These are phyloP conservation scores for Muscicapa comitata DNA, from an alignment of 2,797 vertebrate genomes.

Conservation along the genomic window DNA sequence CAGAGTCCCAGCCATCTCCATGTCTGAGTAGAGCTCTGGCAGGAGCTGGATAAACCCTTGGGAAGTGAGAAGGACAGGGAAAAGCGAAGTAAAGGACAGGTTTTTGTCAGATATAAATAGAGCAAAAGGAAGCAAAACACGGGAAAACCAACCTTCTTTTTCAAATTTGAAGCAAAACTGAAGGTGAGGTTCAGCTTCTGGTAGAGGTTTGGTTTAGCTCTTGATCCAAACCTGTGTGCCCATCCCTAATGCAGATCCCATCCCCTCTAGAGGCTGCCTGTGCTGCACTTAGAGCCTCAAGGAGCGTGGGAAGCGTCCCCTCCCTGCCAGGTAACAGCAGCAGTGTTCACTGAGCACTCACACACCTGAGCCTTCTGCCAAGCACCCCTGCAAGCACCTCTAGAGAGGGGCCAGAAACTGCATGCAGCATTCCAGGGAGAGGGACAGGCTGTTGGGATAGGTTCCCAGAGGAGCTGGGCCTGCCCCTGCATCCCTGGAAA, in stretches of 20 bases:
- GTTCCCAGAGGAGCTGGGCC: neutral
- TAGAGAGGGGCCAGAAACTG: neutral
- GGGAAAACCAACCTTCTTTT: neutral
- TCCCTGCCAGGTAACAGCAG: neutral
- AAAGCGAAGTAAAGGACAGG: neutral
- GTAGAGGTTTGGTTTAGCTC: slow-evolving; percentile 33
- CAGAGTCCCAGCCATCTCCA: neutral
- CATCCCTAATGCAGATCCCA: slow-evolving; percentile 25
- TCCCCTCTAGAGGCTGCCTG: slow-evolving; percentile 29
- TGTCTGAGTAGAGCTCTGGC: neutral
- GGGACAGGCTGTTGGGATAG: neutral
- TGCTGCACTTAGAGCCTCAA: slow-evolving; percentile 31
- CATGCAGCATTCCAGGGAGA: neutral
- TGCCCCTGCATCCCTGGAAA: neutral
- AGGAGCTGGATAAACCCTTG: neutral
- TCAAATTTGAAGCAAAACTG: neutral
- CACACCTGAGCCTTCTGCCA: neutral
- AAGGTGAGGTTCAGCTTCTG: neutral
- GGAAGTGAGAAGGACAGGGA: neutral
- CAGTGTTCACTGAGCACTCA: neutral
- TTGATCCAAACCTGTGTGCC: slow-evolving; percentile 25
- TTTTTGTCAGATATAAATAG: neutral
- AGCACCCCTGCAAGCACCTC: neutral
- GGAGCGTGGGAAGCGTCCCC: slow-evolving; percentile 3
- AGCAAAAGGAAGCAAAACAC: neutral